Evolutionary conservation across 2,797 vertebrate species (phyloP).

Genomic region (Sebastiscus tertius): DNA sequence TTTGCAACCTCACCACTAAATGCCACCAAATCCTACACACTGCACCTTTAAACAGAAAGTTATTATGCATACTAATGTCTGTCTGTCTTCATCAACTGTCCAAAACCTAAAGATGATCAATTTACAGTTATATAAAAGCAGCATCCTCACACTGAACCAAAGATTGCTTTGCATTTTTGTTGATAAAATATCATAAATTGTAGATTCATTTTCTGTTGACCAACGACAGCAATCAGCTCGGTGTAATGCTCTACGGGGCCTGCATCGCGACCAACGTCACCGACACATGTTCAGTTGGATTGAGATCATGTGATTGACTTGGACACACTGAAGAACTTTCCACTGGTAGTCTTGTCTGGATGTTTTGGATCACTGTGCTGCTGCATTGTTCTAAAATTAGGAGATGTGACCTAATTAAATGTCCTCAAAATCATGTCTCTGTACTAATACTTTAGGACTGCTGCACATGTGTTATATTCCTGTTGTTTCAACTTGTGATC

Average conservation of each 20-base stretch:
- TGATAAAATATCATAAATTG: not conserved
- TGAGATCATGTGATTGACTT: slow-evolving; percentile 11
- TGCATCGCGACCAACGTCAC: not conserved
- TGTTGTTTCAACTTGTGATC: not conserved
- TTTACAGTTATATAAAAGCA: not conserved
- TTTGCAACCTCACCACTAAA: not conserved
- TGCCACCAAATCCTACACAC: not conserved
- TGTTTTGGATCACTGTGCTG: slow-evolving; percentile 14
- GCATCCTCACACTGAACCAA: not conserved
- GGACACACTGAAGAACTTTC: not conserved
- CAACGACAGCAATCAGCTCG: not conserved
- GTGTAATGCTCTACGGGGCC: not conserved
- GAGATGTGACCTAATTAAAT: slow-evolving; percentile 34
- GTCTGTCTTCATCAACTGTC: not conserved
- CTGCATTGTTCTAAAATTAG: slow-evolving; percentile 44
- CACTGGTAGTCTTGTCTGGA: not conserved
- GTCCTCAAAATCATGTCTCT: slow-evolving; percentile 18
- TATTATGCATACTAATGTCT: no score
- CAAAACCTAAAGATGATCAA: not conserved
- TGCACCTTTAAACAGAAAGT: not conserved
- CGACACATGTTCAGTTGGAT: slow-evolving; percentile 22
- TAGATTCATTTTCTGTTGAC: not conserved
- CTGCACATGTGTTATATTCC: not conserved
- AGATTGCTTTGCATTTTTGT: not conserved
- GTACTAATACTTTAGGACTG: not conserved